phyloP scores from a whole-genome alignment of 2,888 invertebrate genomes.

The Drosophila lacicola region DNA sequence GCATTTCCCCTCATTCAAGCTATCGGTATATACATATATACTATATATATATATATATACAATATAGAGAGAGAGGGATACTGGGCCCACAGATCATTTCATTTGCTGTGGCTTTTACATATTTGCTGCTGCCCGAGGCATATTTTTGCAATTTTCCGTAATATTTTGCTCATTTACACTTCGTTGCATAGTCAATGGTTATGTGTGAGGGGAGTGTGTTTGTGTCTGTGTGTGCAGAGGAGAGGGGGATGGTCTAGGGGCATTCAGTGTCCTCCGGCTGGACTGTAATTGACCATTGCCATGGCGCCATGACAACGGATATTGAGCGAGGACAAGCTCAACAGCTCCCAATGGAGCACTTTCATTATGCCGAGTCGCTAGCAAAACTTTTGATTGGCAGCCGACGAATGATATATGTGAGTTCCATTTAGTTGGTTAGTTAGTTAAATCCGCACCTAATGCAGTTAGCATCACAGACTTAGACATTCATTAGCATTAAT shows the following conservation, averaged over 20 bases:
- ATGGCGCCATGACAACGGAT: constrained; percentile 28
- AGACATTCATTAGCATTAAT: constrained; percentile 63
- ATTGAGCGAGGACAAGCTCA: constrained; percentile 27
- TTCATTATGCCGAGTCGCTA: constrained; percentile 53
- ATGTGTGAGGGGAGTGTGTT: background rate
- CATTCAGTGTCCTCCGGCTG: constrained; percentile 12
- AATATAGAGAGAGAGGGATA: background rate
- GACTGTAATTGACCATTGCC: constrained; percentile 56
- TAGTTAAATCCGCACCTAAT: constrained; percentile 13
- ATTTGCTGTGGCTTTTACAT: constrained; percentile 45
- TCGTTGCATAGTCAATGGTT: constrained; percentile 65
- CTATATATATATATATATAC: too few relatives aligned
- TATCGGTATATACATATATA: background rate
- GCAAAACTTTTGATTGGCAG: constrained; percentile 69
- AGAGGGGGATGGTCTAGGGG: too few relatives aligned
- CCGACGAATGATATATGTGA: constrained; percentile 51
- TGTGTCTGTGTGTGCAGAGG: too few relatives aligned
- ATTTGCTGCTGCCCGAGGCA: constrained; percentile 47
- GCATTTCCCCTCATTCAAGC: background rate
- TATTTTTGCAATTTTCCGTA: constrained; percentile 73
- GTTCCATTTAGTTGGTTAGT: constrained; percentile 23
- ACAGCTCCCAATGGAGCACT: constrained; percentile 65
- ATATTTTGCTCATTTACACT: constrained; percentile 79
- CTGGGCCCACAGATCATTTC: constrained; percentile 55
- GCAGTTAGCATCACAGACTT: constrained; percentile 5